Percentiles rank a stretch among this genome's conserved stretches.
Conservation (phyloP, 2,113 vertebrate genomes). For the Numida meleagris region DNA sequence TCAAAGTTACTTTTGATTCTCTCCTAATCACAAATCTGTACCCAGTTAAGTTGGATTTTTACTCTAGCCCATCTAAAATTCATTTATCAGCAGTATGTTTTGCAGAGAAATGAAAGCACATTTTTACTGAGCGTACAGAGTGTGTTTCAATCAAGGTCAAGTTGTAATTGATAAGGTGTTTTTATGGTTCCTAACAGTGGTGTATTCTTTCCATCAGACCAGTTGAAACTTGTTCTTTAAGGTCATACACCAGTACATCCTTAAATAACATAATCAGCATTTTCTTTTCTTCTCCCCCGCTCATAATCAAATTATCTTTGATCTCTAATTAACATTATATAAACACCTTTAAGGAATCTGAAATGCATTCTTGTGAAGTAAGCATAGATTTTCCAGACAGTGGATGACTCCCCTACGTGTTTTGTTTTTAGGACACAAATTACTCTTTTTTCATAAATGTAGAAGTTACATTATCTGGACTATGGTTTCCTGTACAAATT, state of each 20-base stretch:
- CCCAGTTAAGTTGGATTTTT: not conserved
- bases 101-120: fast-evolving
- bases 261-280: not conserved
- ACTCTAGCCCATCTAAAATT: not conserved
- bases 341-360: not conserved
- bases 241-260: not conserved
- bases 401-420: not conserved
- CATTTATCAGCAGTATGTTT: not conserved
- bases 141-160: not conserved
- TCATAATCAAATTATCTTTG: conserved; percentile 7
- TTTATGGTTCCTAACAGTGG: not conserved
- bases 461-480: not conserved
- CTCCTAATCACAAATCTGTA: not conserved
- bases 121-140: not conserved
- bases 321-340: not conserved
- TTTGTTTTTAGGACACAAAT: not conserved
- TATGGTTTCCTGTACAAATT: not conserved
- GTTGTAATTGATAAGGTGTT: not conserved
- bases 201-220: not conserved
- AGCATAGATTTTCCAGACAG: not conserved
- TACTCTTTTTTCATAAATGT: not conserved
- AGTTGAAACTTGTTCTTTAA: not conserved
- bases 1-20: not conserved
- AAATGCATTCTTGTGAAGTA: not conserved
- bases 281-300: not conserved